Base-by-base conservation (phyloP, 2,113 vertebrate species). In the Turdus rufiventris region DNA sequence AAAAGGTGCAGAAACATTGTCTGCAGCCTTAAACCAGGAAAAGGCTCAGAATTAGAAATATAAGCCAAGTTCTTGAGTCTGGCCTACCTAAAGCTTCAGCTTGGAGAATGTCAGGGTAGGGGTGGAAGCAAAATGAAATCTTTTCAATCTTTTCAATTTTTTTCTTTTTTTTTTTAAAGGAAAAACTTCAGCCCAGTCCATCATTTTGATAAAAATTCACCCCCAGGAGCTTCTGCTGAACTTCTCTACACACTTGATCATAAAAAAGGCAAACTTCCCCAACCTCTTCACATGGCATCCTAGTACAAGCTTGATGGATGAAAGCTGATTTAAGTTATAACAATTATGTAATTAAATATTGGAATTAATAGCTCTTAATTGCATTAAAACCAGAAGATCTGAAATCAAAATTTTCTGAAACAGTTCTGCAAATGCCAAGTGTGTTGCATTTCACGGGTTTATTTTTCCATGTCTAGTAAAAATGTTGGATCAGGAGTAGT, bases 201-300 rank as follows among this genome's bases (percentile, higher is more conserved):
- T 26, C 18, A 2, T 5, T 14, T 0, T 1, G 2, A 12, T 26
- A 24, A 70, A 29, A 42, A 43, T 33, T 62, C 47, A 16, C 10
- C 25, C 24, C 21, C 61, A 34, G 15, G 0, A 18, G 9, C 24
- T 72, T 6, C 40, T 77, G 33, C 42, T 25, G 5, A 11, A 5
- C 2, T 42, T 63, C 50, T 25, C 43, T 28, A 4, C 4, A 16
- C n/a, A 5, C 0, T 0, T 5, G 34, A 31, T 24, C 48, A 54
- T 2, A 34, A 66, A 8, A 0, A 29, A 16, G 21, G 15, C 34
- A 43, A 17, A 31, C 4, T n/a, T 23, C 18, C 12, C 25, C 2
- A 1, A 0, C 7, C 29, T 26, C 56, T 74, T 73, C 63, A 63
- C 43, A 11, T 8, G 33, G 45, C 17, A 29, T 6, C 5, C 9